Conservation (phyloP, 1,140 invertebrate species). For the Tetraneura akinire region DNA sequence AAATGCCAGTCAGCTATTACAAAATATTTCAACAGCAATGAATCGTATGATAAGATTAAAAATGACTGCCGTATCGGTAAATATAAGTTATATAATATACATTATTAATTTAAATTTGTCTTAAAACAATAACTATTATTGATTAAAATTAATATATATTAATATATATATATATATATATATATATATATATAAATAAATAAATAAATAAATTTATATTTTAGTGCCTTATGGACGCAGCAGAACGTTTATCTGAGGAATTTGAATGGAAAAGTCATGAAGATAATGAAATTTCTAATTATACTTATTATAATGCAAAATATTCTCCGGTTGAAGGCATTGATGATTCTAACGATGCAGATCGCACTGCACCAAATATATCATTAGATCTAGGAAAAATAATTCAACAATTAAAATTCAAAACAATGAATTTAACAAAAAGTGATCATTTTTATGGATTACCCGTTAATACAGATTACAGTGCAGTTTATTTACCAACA, state of each 20-base stretch:
- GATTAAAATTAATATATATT: too few species aligned
- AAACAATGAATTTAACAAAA: constrained; percentile 64
- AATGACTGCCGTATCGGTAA: constrained; percentile 38
- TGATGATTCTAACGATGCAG: neutral
- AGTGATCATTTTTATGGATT: constrained; percentile 85
- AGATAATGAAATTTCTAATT: constrained; percentile 12
- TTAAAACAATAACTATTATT: too few species aligned
- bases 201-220: neutral
- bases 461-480: constrained; percentile 77
- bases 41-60: constrained; percentile 36
- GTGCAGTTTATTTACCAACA: constrained; percentile 90
- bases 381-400: constrained; percentile 31
- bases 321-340: constrained; percentile 32
- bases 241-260: constrained; percentile 36
- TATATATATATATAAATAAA: too few species aligned
- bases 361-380: neutral
- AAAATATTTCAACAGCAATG: constrained; percentile 39
- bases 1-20: constrained; percentile 14
- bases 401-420: constrained; percentile 1
- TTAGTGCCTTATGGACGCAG: constrained; percentile 46
- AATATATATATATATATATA: too few species aligned
- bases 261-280: constrained; percentile 33
- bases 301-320: constrained; percentile 47
- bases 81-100: neutral
- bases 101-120: neutral